Conservation (phyloP, 1,140 invertebrate species). For the Magallana ariakensis region DNA sequence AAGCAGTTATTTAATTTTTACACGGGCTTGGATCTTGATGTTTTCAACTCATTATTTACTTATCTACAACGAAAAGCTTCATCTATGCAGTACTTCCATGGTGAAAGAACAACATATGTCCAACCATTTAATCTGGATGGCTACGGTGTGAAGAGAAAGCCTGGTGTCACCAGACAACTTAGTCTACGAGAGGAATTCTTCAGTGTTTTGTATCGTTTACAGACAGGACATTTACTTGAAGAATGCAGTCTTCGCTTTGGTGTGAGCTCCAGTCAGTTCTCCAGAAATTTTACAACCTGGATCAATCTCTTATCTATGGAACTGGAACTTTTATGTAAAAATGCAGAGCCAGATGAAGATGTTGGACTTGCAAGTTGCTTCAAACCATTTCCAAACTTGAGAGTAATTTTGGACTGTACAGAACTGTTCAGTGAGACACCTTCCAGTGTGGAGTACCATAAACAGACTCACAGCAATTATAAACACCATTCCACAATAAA, state of each 20-base stretch:
- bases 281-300: no score
- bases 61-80: not conserved
- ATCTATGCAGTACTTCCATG: not conserved
- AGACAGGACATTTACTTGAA: not conserved
- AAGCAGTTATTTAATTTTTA: no score
- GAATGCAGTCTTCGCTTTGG: not conserved
- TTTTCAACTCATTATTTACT: not conserved
- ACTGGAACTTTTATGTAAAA: no score
- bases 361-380: not conserved
- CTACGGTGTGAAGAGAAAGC: no score
- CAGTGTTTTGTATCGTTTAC: no score
- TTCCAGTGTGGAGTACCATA: not conserved
- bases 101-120: no score
- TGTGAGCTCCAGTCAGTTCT: not conserved
- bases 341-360: not conserved
- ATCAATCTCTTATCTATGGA: no score
- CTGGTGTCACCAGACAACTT: no score
- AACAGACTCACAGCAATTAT: not conserved
- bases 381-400: not conserved
- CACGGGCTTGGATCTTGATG: not conserved
- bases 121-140: no score
- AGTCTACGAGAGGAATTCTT: no score
- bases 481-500: conserved; percentile 34
- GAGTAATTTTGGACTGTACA: not conserved
- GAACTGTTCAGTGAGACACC: conserved; percentile 21